Evolutionary conservation across 2,113 vertebrate species (phyloP).

Genomic region (Neoarius graeffei): DNA sequence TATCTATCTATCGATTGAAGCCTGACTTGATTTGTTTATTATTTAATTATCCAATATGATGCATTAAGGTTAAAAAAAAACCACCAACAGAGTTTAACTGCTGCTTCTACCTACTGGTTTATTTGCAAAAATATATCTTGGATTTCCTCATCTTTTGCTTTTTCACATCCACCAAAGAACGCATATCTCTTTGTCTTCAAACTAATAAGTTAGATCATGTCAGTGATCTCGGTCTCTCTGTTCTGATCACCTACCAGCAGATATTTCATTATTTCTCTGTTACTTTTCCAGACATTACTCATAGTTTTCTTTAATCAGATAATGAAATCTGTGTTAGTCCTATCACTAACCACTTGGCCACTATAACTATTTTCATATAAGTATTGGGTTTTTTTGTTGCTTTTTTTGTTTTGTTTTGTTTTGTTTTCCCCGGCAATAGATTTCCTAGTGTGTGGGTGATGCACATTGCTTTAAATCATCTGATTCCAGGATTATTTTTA

Average conservation of each 20-base stretch:
- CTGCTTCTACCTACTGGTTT: too few species aligned
- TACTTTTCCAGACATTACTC: not conserved
- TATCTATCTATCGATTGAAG: too few species aligned
- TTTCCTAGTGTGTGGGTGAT: not conserved
- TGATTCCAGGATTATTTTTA: not conserved
- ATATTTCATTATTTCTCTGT: not conserved
- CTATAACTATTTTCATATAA: not conserved
- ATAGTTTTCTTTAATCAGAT: not conserved
- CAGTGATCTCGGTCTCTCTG: not conserved
- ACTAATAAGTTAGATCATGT: not conserved
- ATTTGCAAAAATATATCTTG: too few species aligned
- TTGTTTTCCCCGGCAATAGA: too few species aligned
- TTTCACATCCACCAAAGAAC: too few species aligned
- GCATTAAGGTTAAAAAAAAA: too few species aligned
- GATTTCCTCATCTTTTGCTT: too few species aligned
- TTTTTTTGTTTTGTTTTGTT: not conserved
- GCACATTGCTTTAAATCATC: not conserved
- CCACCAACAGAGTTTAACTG: too few species aligned
- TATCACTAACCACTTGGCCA: not conserved
- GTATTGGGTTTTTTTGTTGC: not conserved
- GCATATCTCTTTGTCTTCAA: too few species aligned
- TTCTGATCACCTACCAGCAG: not conserved
- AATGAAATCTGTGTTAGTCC: not conserved
- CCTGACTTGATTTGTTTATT: too few species aligned
- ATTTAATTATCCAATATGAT: too few species aligned